Evolutionary conservation across 1,140 invertebrate species (phyloP).

Genomic region (Pseudomyrmex cubaensis): DNA sequence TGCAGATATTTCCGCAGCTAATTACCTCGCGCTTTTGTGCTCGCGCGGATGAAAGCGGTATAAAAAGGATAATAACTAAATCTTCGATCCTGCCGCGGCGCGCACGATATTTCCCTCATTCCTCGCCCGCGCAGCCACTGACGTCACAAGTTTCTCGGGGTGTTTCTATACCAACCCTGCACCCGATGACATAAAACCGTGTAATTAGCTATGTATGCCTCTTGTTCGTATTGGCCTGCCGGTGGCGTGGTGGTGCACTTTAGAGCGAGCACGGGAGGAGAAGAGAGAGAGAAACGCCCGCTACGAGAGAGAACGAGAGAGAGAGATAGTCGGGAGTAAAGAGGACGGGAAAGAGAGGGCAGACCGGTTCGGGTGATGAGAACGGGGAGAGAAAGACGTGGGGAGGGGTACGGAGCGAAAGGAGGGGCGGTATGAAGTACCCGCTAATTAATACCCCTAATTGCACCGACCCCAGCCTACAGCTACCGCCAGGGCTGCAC

Average conservation of each 20-base stretch:
- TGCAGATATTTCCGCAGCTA: conserved; percentile 33
- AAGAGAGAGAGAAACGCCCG: conserved; percentile 55
- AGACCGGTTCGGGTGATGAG: conserved; percentile 47
- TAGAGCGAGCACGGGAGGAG: conserved; percentile 65
- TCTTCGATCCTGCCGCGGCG: conserved; percentile 38
- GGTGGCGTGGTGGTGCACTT: conserved; percentile 75
- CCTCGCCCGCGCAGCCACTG: conserved; percentile 30
- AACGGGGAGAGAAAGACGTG: conserved; percentile 21
- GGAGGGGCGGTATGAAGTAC: conserved; percentile 77
- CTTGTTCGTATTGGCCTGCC: conserved; percentile 79
- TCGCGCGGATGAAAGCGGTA: conserved; percentile 17
- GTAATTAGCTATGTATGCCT: conserved; percentile 80
- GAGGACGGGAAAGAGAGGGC: conserved; percentile 1
- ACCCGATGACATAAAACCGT: conserved; percentile 77
- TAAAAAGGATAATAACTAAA: conserved; percentile 58
- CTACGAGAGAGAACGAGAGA: conserved; percentile 20
- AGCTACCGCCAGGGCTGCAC: conserved; percentile 75
- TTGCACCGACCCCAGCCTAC: conserved; percentile 80
- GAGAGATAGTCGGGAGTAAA: conserved; percentile 24
- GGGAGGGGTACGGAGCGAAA: conserved; percentile 46
- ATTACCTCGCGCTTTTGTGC: conserved; percentile 41
- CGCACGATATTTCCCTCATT: conserved; percentile 21
- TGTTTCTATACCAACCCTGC: conserved; percentile 58
- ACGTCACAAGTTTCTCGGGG: conserved; percentile 68
- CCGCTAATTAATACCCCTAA: conserved; percentile 85